phyloP scores from a whole-genome alignment of 1,140 invertebrate species.

The Drosophila sucinea region DNA sequence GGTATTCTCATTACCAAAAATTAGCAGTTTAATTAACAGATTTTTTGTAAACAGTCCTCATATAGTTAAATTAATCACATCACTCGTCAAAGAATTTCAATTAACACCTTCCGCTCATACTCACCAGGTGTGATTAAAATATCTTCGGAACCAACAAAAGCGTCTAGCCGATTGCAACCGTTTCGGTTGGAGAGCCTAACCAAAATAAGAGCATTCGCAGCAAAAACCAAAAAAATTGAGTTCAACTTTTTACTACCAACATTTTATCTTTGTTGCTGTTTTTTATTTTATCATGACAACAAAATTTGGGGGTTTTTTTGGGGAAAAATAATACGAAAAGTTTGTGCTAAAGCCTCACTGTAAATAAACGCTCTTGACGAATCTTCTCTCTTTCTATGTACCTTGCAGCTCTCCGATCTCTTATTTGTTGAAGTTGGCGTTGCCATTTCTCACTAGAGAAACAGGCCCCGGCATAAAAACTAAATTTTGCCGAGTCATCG shows the following conservation, averaged over 20 bases:
- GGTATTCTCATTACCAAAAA: constrained; percentile 26
- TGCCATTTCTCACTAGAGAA: constrained; percentile 23
- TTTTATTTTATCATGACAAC: constrained; percentile 13
- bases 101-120: constrained; percentile 33
- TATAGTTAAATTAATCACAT: constrained; percentile 36
- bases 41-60: constrained; percentile 40
- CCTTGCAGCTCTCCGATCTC: constrained; percentile 17
- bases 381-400: constrained; percentile 10
- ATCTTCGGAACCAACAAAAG: neutral
- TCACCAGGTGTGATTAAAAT: constrained; percentile 26
- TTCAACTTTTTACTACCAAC: constrained; percentile 38
- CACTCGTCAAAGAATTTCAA: constrained; percentile 32
- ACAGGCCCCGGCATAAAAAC: constrained; percentile 51
- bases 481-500: constrained; percentile 69
- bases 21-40: constrained; percentile 30
- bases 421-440: neutral
- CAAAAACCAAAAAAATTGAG: constrained; percentile 20
- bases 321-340: constrained; percentile 21
- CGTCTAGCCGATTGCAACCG: neutral
- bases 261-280: constrained; percentile 20
- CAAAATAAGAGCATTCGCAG: constrained; percentile 30
- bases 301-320: constrained; percentile 23
- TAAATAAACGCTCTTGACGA: constrained; percentile 46
- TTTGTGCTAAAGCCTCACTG: constrained; percentile 28
- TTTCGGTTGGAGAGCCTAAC: constrained; percentile 9